These are phyloP conservation scores for Mythimna albipuncta DNA, from an alignment of 2,888 invertebrate genomes.

Conservation along the genomic window DNA sequence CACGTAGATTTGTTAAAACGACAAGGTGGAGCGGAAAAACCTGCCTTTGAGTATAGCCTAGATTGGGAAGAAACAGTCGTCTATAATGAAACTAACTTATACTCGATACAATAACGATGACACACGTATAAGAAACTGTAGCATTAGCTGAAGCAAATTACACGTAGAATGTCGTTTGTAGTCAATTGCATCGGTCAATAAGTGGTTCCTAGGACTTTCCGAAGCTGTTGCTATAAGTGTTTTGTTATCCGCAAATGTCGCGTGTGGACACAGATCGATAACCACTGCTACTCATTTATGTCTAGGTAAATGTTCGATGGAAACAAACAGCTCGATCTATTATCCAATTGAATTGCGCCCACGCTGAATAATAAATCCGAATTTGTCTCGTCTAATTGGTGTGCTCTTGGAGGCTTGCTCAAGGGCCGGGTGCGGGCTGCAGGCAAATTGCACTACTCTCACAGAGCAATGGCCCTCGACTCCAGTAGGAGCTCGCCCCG, in stretches of 20 bases:
- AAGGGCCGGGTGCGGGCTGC: slow-evolving; percentile 75
- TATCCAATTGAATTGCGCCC: slow-evolving; percentile 78
- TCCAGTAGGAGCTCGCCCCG: slow-evolving; percentile 65
- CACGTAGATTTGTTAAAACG: slow-evolving; percentile 39
- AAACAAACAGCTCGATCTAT: slow-evolving; percentile 73
- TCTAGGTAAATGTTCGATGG: slow-evolving; percentile 65
- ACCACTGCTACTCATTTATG: slow-evolving; percentile 61
- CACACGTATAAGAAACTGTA: slow-evolving; percentile 59
- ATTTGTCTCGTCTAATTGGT: slow-evolving; percentile 86
- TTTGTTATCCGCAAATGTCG: slow-evolving; percentile 51
- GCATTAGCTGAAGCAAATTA: slow-evolving; percentile 66
- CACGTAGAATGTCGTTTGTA: slow-evolving; percentile 44
- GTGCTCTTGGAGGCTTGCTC: slow-evolving; percentile 74
- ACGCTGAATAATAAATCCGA: slow-evolving; percentile 83
- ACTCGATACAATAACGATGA: slow-evolving; percentile 54
- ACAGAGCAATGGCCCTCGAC: slow-evolving; percentile 76
- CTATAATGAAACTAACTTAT: slow-evolving; percentile 52
- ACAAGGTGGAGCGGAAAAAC: slow-evolving; percentile 37
- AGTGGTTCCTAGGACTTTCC: slow-evolving; percentile 38
- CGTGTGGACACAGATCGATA: slow-evolving; percentile 65
- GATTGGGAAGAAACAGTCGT: slow-evolving; percentile 50
- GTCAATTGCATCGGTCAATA: slow-evolving; percentile 54
- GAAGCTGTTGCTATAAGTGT: slow-evolving; percentile 30
- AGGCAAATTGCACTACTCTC: slow-evolving; percentile 83
- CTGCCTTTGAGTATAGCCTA: slow-evolving; percentile 40